These are phyloP conservation scores for Melinaea marsaeus DNA, from an alignment of 2,888 invertebrate genomes.

Conservation along the genomic window DNA sequence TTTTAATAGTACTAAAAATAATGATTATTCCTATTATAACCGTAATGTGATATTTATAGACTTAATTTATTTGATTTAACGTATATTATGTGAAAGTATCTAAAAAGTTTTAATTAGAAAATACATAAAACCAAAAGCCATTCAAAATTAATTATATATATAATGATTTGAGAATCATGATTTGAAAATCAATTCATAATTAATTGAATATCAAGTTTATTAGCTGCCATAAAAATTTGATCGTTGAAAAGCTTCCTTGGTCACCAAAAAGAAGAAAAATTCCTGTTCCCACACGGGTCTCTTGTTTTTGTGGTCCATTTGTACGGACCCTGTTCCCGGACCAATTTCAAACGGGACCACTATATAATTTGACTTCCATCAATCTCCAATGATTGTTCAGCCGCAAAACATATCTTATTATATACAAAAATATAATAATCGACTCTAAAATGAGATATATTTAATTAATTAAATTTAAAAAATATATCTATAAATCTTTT, in stretches of 20 bases:
- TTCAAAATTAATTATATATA: slow-evolving; percentile 1
- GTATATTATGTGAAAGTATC: no score
- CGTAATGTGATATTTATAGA: no score
- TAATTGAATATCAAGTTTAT: slow-evolving; percentile 36
- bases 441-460: not conserved
- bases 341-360: slow-evolving; percentile 62
- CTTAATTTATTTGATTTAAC: no score
- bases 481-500: no score
- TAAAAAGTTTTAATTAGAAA: not conserved
- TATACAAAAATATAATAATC: not conserved
- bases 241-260: slow-evolving; percentile 43
- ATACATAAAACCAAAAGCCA: slow-evolving; percentile 9
- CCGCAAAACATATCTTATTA: slow-evolving; percentile 17
- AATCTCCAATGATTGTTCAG: slow-evolving; percentile 66
- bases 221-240: slow-evolving; percentile 38
- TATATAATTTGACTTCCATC: slow-evolving; percentile 69
- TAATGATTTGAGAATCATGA: not conserved
- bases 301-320: slow-evolving; percentile 52
- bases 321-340: slow-evolving; percentile 38
- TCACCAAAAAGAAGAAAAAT: slow-evolving; percentile 45
- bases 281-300: slow-evolving; percentile 64
- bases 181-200: slow-evolving; percentile 21
- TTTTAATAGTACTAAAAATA: no score
- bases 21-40: no score
- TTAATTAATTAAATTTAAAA: not conserved